These are phyloP conservation scores for Oxyura jamaicensis DNA, from an alignment of 2,113 vertebrate genomes.

Conservation along the genomic window DNA sequence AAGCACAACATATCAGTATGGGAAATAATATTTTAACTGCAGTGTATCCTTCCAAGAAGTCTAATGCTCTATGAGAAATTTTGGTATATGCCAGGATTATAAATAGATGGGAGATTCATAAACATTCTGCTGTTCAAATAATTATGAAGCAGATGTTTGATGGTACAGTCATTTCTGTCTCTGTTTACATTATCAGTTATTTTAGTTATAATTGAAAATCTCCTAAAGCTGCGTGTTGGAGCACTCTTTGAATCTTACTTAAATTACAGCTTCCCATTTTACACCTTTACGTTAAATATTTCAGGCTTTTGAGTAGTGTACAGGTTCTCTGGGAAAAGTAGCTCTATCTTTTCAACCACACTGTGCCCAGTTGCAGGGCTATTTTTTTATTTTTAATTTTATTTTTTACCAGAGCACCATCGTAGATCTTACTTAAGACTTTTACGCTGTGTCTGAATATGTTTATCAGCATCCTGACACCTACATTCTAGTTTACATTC, in stretches of 20 bases:
- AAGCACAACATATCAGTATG: background rate
- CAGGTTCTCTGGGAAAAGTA: background rate
- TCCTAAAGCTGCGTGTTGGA: constrained; percentile 48
- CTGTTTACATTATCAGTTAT: constrained; percentile 75
- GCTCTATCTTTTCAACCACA: background rate
- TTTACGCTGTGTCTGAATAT: background rate
- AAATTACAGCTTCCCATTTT: constrained; percentile 51
- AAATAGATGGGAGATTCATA: constrained; percentile 71
- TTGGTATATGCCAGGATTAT: constrained; percentile 60
- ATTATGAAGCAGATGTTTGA: constrained; percentile 78
- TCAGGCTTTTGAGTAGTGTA: constrained; percentile 30
- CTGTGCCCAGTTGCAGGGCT: background rate
- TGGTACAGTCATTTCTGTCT: constrained; percentile 73
- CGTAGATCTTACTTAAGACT: background rate
- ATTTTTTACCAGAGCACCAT: background rate
- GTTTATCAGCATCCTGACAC: background rate
- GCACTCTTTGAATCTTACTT: constrained; percentile 41
- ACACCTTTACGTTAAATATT: constrained; percentile 28
- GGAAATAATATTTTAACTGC: background rate
- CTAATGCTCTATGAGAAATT: constrained; percentile 58
- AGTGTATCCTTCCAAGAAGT: constrained; percentile 26
- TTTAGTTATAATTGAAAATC: constrained; percentile 78
- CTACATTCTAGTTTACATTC: background rate
- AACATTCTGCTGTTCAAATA: constrained; percentile 77
- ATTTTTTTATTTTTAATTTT: background rate